Evolutionary conservation across 2,888 invertebrate genomes (phyloP).

Genomic region (Epinotia nisella): DNA sequence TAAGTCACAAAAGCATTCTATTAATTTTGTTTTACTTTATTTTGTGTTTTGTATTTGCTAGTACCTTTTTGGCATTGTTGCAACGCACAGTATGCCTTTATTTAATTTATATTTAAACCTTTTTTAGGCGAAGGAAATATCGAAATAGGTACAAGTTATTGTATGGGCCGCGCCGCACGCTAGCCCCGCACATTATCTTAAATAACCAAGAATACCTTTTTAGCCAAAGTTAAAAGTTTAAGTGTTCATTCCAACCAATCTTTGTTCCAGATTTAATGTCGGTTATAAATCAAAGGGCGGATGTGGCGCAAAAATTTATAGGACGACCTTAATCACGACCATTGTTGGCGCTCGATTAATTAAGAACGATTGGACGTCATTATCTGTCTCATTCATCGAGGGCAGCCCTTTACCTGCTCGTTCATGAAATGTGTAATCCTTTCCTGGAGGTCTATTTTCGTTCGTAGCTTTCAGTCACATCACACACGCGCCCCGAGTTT

Average conservation of each 20-base stretch:
- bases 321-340: slow-evolving; percentile 34
- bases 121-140: no score
- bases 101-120: no score
- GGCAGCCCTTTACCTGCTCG: not conserved
- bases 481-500: no score
- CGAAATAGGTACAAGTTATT: no score
- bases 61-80: no score
- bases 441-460: not conserved
- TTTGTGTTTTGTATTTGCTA: no score
- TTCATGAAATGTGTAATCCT: not conserved
- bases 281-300: slow-evolving; percentile 61
- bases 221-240: slow-evolving; percentile 43
- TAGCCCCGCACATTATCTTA: no score
- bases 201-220: no score
- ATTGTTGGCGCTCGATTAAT: slow-evolving; percentile 27
- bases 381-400: slow-evolving; percentile 22
- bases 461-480: not conserved
- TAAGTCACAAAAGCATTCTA: no score
- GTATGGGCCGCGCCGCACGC: no score
- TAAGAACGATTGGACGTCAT: slow-evolving; percentile 23
- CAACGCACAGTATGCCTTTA: no score
- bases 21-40: no score
- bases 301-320: slow-evolving; percentile 46
- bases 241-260: slow-evolving; percentile 43
- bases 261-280: slow-evolving; percentile 57